A percentile compares a stretch with the other conserved stretches of the same genome.
These are phyloP conservation scores for Marmota flaviventris DNA, from an alignment of 2,113 vertebrate species.

Conservation along the genomic window DNA sequence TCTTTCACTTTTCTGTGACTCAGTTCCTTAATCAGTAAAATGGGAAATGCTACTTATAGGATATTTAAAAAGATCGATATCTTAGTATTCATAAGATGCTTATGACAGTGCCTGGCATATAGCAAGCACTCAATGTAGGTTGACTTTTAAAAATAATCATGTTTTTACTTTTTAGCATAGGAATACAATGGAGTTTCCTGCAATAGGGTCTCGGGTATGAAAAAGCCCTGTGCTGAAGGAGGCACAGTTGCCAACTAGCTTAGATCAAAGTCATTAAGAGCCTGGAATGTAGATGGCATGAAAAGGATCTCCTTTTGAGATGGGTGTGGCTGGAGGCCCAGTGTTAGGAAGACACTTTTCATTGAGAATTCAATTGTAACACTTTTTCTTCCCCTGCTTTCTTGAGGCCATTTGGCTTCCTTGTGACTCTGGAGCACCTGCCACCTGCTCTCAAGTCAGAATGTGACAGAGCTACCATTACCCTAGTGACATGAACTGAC, in stretches of 20 bases:
- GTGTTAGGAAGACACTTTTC: background rate
- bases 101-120: background rate
- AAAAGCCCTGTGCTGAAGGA: conserved; percentile 76
- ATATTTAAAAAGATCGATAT: background rate
- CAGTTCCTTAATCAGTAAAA: background rate
- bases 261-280: conserved; percentile 73
- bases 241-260: conserved; percentile 41
- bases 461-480: background rate
- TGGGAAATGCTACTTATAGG: background rate
- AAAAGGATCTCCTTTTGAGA: conserved; percentile 65
- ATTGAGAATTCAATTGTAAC: background rate
- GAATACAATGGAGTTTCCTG: conserved; percentile 70
- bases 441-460: background rate
- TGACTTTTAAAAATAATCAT: background rate
- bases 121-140: too few species aligned
- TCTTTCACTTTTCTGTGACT: background rate
- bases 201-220: conserved; percentile 71
- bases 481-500: background rate
- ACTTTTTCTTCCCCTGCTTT: background rate
- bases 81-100: background rate
- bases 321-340: background rate
- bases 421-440: background rate
- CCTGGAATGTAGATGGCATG: conserved; percentile 45
- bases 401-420: background rate
- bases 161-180: conserved; percentile 35